Evolutionary conservation across 2,888 invertebrate species (phyloP).

Genomic region (Schrankia costaestrigalis): DNA sequence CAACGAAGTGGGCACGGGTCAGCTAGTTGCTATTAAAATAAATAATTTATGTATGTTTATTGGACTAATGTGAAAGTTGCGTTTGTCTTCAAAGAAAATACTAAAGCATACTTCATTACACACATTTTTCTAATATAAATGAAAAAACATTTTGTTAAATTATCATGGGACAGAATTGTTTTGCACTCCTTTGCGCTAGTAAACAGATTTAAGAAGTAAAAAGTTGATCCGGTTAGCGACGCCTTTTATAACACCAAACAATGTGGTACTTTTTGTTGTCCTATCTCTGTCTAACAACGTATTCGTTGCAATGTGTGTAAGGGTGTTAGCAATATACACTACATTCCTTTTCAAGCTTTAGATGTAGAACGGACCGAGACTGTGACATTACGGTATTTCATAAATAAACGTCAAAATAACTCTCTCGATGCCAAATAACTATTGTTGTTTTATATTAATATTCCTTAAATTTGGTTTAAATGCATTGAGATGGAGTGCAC

Average conservation of each 20-base stretch:
- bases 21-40: too few relatives aligned
- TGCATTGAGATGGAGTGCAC: slow-evolving; percentile 60
- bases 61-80: too few relatives aligned
- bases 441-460: slow-evolving; percentile 60
- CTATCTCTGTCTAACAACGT: slow-evolving; percentile 12
- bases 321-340: slow-evolving; percentile 2
- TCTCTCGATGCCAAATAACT: slow-evolving; percentile 73
- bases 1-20: too few relatives aligned
- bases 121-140: too few relatives aligned
- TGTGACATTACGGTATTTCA: slow-evolving; percentile 29
- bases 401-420: slow-evolving; percentile 59
- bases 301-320: rapidly evolving
- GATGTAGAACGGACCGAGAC: slow-evolving; percentile 11
- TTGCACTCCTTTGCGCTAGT: slow-evolving; percentile 15
- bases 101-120: too few relatives aligned
- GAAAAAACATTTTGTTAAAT: too few relatives aligned
- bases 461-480: slow-evolving; percentile 34
- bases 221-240: slow-evolving; percentile 18
- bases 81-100: too few relatives aligned
- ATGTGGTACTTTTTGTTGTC: not conserved
- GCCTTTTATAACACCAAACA: slow-evolving; percentile 5
- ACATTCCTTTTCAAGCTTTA: slow-evolving; percentile 11
- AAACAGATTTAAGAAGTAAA: slow-evolving; percentile 5
- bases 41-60: too few relatives aligned
- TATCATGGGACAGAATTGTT: too few relatives aligned